Percentiles rank a stretch among this genome's conserved stretches.
Conservation (phyloP, 1,140 invertebrate species). For the Stratiolaelaps scimitus region DNA sequence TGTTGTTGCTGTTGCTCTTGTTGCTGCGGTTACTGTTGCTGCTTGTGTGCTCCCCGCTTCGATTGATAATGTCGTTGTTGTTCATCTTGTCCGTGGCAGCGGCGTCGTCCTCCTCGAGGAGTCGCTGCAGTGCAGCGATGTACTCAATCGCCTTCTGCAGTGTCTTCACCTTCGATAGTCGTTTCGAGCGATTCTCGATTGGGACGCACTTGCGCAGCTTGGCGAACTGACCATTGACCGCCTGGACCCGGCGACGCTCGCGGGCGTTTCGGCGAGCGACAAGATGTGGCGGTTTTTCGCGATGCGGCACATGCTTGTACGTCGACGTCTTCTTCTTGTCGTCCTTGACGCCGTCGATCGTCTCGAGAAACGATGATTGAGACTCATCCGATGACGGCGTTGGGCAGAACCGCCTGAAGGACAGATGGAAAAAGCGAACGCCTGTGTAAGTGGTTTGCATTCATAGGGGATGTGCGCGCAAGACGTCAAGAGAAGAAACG, state of each 20-base stretch:
- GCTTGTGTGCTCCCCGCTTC: background rate
- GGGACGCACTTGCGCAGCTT: conserved; percentile 45
- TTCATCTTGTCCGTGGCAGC: conserved; percentile 28
- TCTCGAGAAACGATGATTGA: conserved; percentile 8
- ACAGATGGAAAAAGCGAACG: no score
- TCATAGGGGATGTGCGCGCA: no score
- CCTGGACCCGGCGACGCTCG: conserved; percentile 47
- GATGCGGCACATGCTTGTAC: conserved; percentile 42
- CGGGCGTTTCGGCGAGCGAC: conserved; percentile 49
- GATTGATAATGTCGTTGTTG: background rate
- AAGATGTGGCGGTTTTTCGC: conserved; percentile 45
- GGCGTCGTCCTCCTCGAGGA: conserved; percentile 36
- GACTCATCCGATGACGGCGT: conserved; percentile 21
- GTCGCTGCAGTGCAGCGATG: conserved; percentile 38
- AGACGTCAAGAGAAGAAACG: no score
- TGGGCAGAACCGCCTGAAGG: conserved; percentile 7
- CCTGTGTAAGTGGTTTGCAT: no score
- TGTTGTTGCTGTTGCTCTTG: background rate
- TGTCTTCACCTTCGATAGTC: conserved; percentile 42
- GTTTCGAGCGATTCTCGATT: conserved; percentile 39
- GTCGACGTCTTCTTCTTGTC: conserved; percentile 31
- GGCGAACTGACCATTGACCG: conserved; percentile 47
- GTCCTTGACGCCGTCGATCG: background rate
- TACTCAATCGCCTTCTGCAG: conserved; percentile 41
- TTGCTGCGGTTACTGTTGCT: conserved; percentile 12